Evolutionary conservation across 2,113 vertebrate genomes (phyloP).

Genomic region (Vimba vimba): DNA sequence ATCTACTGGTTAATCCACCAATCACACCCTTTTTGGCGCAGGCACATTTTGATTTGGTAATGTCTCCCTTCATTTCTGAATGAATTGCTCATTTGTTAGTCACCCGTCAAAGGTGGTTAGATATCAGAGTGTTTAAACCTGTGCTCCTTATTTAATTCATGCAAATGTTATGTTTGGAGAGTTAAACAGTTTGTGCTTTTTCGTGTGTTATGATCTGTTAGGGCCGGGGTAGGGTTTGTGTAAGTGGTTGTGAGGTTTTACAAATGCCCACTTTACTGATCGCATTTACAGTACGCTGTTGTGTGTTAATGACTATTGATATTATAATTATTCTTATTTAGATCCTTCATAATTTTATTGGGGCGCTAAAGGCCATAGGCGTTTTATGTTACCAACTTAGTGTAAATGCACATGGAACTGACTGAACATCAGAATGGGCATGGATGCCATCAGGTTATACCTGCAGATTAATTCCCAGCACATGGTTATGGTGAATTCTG

Average conservation of each 20-base stretch:
- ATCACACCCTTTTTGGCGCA: background rate
- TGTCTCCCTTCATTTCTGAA: constrained; percentile 61
- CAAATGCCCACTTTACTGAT: constrained; percentile 42
- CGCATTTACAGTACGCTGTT: constrained; percentile 68
- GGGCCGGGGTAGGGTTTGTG: constrained; percentile 47
- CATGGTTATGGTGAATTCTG: constrained; percentile 39
- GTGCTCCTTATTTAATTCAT: constrained; percentile 75
- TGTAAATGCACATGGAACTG: constrained; percentile 59
- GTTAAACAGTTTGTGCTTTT: constrained; percentile 57
- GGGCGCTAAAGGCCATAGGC: constrained; percentile 59
- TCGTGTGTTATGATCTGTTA: constrained; percentile 58
- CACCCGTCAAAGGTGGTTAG: constrained; percentile 56
- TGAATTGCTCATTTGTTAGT: constrained; percentile 67
- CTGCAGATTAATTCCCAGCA: constrained; percentile 28
- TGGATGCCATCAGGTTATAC: constrained; percentile 40
- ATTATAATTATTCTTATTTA: constrained; percentile 65
- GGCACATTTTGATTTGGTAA: constrained; percentile 66
- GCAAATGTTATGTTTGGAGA: constrained; percentile 57
- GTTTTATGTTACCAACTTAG: constrained; percentile 65
- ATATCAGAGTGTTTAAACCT: constrained; percentile 45
- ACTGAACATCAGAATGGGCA: constrained; percentile 57
- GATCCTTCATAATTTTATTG: constrained; percentile 57
- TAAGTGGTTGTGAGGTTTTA: constrained; percentile 44
- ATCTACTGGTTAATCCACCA: constrained; percentile 11
- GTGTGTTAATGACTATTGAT: constrained; percentile 69